Evolutionary conservation across 2,888 invertebrate genomes (phyloP).

Genomic region (Eudasyphora cyanicolor): DNA sequence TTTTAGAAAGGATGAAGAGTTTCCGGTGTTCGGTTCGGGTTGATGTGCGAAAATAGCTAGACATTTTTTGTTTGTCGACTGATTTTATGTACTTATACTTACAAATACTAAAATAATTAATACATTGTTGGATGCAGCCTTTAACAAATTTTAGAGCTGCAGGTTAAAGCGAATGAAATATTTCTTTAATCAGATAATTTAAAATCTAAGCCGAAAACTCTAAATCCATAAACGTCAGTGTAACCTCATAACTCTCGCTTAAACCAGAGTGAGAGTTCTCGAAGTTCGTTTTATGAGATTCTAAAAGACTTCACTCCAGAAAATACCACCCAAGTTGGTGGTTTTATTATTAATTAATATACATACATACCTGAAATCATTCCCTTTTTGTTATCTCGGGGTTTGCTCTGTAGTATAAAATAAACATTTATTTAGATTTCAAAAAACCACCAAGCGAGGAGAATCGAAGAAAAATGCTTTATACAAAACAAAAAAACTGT

Average conservation of each 20-base stretch:
- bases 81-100: too few species aligned
- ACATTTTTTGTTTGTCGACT: too few species aligned
- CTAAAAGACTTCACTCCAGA: neutral
- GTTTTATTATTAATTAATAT: constrained; percentile 45
- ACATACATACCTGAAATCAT: constrained; percentile 30
- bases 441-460: constrained; percentile 16
- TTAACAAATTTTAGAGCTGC: too few species aligned
- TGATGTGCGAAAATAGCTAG: too few species aligned
- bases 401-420: constrained; percentile 52
- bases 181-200: too few species aligned
- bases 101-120: too few species aligned
- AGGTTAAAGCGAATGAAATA: too few species aligned
- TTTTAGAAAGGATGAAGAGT: too few species aligned
- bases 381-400: constrained; percentile 25
- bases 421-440: constrained; percentile 51
- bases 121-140: too few species aligned
- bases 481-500: constrained; percentile 31
- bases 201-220: too few species aligned
- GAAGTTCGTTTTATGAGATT: neutral
- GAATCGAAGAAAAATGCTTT: neutral
- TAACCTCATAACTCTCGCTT: neutral
- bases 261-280: neutral
- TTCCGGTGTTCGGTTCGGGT: too few species aligned
- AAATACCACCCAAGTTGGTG: constrained; percentile 45
- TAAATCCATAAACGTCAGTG: too few species aligned